A percentile compares a stretch with the other conserved stretches of the same genome.
phyloP scores from a whole-genome alignment of 2,797 vertebrate species.

The Alcedo quadribrachys region DNA sequence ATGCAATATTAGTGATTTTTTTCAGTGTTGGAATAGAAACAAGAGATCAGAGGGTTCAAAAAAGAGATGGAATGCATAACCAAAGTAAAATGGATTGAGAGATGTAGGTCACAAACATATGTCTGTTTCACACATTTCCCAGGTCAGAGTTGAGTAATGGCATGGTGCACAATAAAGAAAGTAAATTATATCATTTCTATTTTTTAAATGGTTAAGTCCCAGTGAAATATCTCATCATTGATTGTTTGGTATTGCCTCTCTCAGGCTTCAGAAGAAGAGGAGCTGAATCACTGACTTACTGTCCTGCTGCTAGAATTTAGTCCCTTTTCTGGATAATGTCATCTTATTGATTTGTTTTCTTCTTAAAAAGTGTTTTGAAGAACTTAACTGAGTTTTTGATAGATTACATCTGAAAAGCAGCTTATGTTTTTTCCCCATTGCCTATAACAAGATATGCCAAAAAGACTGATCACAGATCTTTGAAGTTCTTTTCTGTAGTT shows the following conservation, averaged over 20 bases:
- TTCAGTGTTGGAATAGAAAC: not conserved
- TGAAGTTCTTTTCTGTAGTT: not conserved
- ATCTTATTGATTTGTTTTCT: not conserved
- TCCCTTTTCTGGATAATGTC: not conserved
- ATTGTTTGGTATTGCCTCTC: fast-evolving
- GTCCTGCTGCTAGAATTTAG: not conserved
- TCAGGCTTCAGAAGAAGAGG: not conserved
- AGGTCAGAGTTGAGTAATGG: not conserved
- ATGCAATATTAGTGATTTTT: not conserved
- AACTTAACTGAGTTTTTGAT: not conserved
- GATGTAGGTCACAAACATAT: not conserved
- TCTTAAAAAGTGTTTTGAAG: not conserved
- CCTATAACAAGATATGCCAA: not conserved
- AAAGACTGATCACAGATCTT: not conserved
- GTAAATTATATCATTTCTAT: not conserved
- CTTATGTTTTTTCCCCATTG: not conserved
- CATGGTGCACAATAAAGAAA: not conserved
- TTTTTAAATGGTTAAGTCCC: not conserved
- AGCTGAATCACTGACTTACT: not conserved
- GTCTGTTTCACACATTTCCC: not conserved
- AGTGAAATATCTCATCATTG: not conserved
- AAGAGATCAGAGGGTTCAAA: not conserved
- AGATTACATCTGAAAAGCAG: not conserved
- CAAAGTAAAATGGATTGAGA: not conserved
- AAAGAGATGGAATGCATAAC: not conserved